Evolutionary conservation across 2,113 vertebrate genomes (phyloP).

Genomic region (pig (Sus scrofa)): DNA sequence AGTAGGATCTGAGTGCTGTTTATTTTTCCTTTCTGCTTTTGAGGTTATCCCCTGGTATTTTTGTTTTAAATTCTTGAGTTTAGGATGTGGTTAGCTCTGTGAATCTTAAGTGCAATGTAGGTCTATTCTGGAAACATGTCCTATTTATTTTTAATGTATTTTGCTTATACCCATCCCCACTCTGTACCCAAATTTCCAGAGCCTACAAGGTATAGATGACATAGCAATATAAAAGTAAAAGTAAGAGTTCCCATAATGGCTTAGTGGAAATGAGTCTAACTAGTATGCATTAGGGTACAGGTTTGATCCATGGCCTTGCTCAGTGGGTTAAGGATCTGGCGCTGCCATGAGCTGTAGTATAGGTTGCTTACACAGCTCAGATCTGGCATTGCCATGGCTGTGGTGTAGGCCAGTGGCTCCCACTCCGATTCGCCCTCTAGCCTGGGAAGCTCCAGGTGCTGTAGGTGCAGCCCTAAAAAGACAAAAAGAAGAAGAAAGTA

Average conservation of each 20-base stretch:
- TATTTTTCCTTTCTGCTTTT: neutral
- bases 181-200: neutral
- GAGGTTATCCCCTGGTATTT: neutral
- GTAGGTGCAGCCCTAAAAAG: no score
- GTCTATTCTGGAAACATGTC: neutral
- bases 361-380: no score
- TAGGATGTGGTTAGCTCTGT: neutral
- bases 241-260: no score
- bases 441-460: no score
- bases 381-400: no score
- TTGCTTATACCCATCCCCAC: neutral
- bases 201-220: neutral
- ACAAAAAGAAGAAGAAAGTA: neutral
- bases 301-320: no score
- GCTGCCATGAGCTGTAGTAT: no score
- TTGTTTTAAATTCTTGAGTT: neutral
- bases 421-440: no score
- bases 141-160: constrained; percentile 47
- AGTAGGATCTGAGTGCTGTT: neutral
- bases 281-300: no score
- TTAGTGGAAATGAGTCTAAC: no score
- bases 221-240: neutral
- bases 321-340: no score
- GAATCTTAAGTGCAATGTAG: constrained; percentile 13
- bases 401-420: no score